phyloP scores from a whole-genome alignment of 2,797 vertebrate species.

The Uromys caudimaculatus region DNA sequence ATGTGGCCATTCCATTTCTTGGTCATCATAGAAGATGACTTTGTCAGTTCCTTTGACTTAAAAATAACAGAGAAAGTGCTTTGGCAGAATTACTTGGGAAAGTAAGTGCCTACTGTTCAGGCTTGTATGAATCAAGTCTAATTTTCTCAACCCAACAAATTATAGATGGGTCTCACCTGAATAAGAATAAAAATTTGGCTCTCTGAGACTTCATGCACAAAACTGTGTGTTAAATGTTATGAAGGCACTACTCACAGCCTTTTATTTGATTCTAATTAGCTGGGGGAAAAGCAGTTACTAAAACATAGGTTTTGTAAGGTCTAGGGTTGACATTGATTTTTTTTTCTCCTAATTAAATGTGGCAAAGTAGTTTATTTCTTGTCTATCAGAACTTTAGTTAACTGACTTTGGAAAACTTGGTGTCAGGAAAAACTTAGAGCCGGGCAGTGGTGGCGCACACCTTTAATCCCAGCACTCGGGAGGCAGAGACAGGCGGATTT shows the following conservation, averaged over 20 bases:
- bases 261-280: conserved; percentile 53
- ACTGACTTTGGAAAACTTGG: conserved; percentile 47
- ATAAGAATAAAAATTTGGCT: conserved; percentile 38
- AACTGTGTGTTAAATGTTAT: conserved; percentile 57
- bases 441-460: too few relatives aligned
- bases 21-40: conserved; percentile 33
- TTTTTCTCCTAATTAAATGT: not conserved
- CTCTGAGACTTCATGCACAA: not conserved
- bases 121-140: conserved; percentile 56
- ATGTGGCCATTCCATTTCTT: conserved; percentile 50
- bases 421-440: conserved; percentile 47
- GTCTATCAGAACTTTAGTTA: conserved; percentile 44
- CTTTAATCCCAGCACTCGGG: too few relatives aligned
- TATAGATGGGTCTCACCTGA: conserved; percentile 38
- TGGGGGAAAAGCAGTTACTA: conserved; percentile 49
- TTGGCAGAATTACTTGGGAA: conserved; percentile 41
- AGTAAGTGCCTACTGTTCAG: conserved; percentile 47
- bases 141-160: conserved; percentile 51
- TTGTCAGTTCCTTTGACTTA: conserved; percentile 42
- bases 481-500: too few relatives aligned
- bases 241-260: conserved; percentile 35
- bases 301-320: conserved; percentile 45
- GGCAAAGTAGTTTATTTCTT: conserved; percentile 42
- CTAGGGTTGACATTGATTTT: not conserved
- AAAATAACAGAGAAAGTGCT: conserved; percentile 53